These are phyloP conservation scores for Epinephelus fuscoguttatus DNA, from an alignment of 2,113 vertebrate species.

Conservation along the genomic window DNA sequence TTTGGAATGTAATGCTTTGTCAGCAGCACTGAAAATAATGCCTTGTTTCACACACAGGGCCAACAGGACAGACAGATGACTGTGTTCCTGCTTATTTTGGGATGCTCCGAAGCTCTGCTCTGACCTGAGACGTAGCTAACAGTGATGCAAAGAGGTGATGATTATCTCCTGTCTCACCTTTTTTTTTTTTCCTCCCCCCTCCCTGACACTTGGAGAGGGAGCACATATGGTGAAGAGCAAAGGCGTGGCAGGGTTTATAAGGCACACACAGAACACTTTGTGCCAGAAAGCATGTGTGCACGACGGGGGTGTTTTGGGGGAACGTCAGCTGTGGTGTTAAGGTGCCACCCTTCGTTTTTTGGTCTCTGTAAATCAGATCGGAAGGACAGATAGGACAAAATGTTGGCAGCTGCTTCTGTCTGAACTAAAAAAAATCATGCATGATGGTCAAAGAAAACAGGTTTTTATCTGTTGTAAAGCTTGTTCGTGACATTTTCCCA, in stretches of 20 bases:
- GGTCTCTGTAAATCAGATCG: slow-evolving; percentile 35
- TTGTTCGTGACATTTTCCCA: slow-evolving; percentile 32
- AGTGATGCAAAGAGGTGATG: slow-evolving; percentile 75
- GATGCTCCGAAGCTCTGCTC: slow-evolving; percentile 62
- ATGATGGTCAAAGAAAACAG: slow-evolving; percentile 17
- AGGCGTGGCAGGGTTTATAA: slow-evolving; percentile 69
- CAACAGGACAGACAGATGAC: slow-evolving; percentile 56
- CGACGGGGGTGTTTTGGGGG: slow-evolving; percentile 54
- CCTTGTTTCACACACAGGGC: slow-evolving; percentile 44
- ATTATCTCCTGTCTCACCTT: slow-evolving; percentile 72
- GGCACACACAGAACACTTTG: slow-evolving; percentile 76
- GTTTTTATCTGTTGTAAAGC: slow-evolving; percentile 45
- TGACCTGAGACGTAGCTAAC: slow-evolving; percentile 76
- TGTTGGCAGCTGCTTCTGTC: slow-evolving; percentile 51
- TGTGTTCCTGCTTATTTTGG: slow-evolving; percentile 69
- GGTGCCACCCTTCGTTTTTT: slow-evolving; percentile 50
- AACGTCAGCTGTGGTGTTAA: slow-evolving; percentile 47
- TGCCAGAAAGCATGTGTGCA: slow-evolving; percentile 82
- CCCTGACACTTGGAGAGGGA: slow-evolving; percentile 62
- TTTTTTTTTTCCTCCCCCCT: slow-evolving; percentile 21
- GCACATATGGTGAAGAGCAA: slow-evolving; percentile 74
- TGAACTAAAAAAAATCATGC: slow-evolving; percentile 34
- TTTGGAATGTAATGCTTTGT: slow-evolving; percentile 77
- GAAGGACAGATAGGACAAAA: slow-evolving; percentile 49
- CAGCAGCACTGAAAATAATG: slow-evolving; percentile 44